phyloP scores from a whole-genome alignment of 1,140 invertebrate species.

The Eufriesea mexicana region DNA sequence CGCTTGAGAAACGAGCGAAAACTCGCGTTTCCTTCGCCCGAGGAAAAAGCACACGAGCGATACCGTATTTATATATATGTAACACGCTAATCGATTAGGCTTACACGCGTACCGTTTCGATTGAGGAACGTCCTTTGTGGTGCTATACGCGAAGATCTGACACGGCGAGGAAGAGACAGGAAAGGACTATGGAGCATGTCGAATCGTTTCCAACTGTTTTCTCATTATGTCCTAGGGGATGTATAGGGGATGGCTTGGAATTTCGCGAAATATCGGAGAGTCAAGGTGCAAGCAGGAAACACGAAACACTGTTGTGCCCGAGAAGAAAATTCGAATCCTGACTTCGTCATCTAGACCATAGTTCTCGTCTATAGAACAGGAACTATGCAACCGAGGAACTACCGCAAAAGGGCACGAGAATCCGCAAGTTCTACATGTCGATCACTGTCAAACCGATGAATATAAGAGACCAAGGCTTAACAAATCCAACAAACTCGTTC shows the following conservation, averaged over 20 bases:
- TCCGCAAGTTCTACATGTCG: no score
- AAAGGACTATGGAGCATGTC: background rate
- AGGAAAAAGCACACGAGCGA: background rate
- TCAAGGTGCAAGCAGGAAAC: no score
- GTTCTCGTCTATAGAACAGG: background rate
- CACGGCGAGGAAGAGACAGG: background rate
- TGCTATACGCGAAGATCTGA: constrained; percentile 16
- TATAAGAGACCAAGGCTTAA: background rate
- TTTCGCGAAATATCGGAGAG: no score
- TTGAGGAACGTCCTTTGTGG: background rate
- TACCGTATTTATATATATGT: constrained; percentile 1
- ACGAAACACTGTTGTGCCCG: no score
- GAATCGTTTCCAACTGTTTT: background rate
- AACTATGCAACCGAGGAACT: background rate
- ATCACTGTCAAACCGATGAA: background rate
- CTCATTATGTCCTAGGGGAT: constrained; percentile 5
- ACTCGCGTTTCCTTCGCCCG: background rate
- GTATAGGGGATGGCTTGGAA: background rate
- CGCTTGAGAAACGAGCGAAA: background rate
- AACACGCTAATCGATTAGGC: constrained; percentile 20
- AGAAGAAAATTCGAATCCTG: background rate
- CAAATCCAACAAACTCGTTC: background rate
- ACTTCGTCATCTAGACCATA: background rate
- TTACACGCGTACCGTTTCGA: constrained; percentile 4
- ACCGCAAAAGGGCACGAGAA: background rate